phyloP scores from a whole-genome alignment of 2,888 invertebrate species.

The Amphipoea lucens region DNA sequence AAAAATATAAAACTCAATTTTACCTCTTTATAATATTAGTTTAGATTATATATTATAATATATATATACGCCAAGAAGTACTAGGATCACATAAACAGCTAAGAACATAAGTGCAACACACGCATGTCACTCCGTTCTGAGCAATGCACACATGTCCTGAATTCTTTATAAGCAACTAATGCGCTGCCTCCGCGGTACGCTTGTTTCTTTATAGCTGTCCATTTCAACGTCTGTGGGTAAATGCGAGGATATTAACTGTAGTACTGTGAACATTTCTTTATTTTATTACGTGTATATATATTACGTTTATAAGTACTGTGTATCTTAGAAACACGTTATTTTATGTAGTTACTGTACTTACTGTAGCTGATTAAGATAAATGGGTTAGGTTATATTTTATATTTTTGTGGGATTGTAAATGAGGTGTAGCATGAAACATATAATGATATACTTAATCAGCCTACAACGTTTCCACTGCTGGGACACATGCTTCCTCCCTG shows the following conservation, averaged over 20 bases:
- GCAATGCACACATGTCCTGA: constrained; percentile 7
- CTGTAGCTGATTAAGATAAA: constrained; percentile 6
- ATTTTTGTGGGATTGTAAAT: neutral
- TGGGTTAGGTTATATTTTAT: neutral
- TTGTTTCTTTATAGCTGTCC: constrained; percentile 31
- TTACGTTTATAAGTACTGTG: too few relatives aligned
- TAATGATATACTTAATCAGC: neutral
- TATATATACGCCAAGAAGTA: neutral
- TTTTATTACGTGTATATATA: too few relatives aligned
- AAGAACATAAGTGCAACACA: neutral
- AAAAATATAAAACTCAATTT: neutral
- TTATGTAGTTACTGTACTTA: constrained; percentile 22
- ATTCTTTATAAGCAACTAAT: constrained; percentile 35
- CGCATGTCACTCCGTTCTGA: constrained; percentile 1
- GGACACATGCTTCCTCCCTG: neutral
- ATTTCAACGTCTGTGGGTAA: constrained; percentile 20
- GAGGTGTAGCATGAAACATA: neutral
- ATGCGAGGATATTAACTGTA: constrained; percentile 29
- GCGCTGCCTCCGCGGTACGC: constrained; percentile 7
- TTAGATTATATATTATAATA: too few relatives aligned
- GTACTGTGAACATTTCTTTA: too few relatives aligned
- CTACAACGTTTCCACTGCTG: neutral
- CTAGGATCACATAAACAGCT: neutral
- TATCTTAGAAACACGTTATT: constrained; percentile 13
- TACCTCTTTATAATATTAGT: too few relatives aligned